Evolutionary conservation across 2,797 vertebrate genomes (phyloP).

Genomic region (Chanos chanos): DNA sequence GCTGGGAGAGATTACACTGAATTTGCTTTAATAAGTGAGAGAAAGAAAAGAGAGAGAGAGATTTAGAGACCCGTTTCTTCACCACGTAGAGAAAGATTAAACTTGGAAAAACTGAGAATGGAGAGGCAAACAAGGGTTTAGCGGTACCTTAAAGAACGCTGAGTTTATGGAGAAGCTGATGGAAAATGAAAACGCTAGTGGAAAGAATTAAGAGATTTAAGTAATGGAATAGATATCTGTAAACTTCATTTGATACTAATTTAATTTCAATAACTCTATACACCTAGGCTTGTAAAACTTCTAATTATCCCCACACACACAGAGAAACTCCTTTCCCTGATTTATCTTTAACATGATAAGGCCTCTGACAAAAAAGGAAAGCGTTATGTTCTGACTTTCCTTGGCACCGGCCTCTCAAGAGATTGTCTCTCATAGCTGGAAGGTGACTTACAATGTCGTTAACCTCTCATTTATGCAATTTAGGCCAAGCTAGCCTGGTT

Average conservation of each 20-base stretch:
- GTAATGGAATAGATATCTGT: no score
- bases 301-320: no score
- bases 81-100: conserved; percentile 34
- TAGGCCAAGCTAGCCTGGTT: conserved; percentile 51
- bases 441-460: conserved; percentile 59
- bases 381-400: conserved; percentile 23
- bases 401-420: conserved; percentile 35
- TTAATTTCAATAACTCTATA: no score
- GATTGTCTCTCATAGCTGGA: conserved; percentile 41
- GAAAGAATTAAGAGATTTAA: no score
- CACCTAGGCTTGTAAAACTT: no score
- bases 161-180: no score
- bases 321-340: background rate
- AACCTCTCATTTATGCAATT: conserved; percentile 68
- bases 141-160: no score
- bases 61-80: background rate
- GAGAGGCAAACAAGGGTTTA: no score
- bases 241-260: no score
- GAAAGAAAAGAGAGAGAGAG: conserved; percentile 31
- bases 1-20: conserved; percentile 30
- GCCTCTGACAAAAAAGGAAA: conserved; percentile 38
- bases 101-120: background rate
- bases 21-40: conserved; percentile 38
- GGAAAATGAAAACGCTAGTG: no score
- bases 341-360: conserved; percentile 24